A percentile compares a stretch with the other conserved stretches of the same genome.
These are phyloP conservation scores for Elgaria multicarinata DNA, from an alignment of 2,113 vertebrate genomes.

Conservation along the genomic window DNA sequence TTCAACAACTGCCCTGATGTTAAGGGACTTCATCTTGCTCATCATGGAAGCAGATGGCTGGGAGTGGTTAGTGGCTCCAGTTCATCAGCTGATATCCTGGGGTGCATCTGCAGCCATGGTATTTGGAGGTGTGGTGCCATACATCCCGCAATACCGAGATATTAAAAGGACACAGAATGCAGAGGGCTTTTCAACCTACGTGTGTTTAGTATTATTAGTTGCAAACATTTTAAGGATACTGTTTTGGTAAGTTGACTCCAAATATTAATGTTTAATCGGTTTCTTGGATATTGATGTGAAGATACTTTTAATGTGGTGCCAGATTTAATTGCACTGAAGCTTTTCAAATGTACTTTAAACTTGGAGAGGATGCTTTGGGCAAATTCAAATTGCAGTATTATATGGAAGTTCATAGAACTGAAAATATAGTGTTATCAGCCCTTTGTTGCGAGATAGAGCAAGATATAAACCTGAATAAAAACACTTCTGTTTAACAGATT, in stretches of 20 bases:
- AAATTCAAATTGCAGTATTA: background rate
- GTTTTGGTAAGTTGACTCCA: conserved; percentile 84
- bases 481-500: background rate
- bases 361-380: background rate
- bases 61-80: conserved; percentile 80
- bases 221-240: conserved; percentile 95
- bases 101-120: conserved; percentile 91
- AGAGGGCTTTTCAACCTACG: conserved; percentile 94
- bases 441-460: background rate
- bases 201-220: conserved; percentile 92
- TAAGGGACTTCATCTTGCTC: background rate
- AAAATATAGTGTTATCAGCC: background rate
- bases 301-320: accelerated
- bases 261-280: accelerated
- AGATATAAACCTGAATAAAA: background rate
- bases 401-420: background rate
- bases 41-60: conserved; percentile 86
- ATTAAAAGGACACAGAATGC: conserved; percentile 92
- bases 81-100: conserved; percentile 86
- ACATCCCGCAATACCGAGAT: conserved; percentile 94
- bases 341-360: background rate
- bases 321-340: background rate
- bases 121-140: conserved; percentile 94
- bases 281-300: background rate
- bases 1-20: background rate